Evolutionary conservation across 2,797 vertebrate genomes (phyloP).

Genomic region (Chelidonichthys spinosus): DNA sequence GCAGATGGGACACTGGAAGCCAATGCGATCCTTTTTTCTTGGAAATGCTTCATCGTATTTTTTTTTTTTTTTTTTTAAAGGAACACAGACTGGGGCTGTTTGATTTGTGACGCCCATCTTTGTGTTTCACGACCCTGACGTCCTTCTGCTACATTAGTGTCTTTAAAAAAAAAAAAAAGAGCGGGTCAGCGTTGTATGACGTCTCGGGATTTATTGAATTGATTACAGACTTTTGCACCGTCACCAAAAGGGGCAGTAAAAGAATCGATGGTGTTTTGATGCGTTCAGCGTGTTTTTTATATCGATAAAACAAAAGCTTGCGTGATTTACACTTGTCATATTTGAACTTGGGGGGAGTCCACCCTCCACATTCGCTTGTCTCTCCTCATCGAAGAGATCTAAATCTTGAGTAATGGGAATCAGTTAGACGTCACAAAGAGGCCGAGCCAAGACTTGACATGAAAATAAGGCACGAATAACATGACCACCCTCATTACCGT

Average conservation of each 20-base stretch:
- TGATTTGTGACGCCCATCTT: conserved; percentile 41
- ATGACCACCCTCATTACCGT: conserved; percentile 80
- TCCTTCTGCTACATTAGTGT: conserved; percentile 22
- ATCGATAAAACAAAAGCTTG: conserved; percentile 34
- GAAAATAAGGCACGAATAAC: conserved; percentile 84
- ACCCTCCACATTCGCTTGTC: conserved; percentile 59
- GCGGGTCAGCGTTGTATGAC: conserved; percentile 12
- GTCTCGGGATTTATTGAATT: conserved; percentile 58
- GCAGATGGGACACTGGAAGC: conserved; percentile 72
- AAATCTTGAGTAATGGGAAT: conserved; percentile 75
- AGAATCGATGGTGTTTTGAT: conserved; percentile 38
- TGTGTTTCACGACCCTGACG: conserved; percentile 33
- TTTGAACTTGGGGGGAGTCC: conserved; percentile 63
- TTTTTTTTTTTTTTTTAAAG: conserved; percentile 31
- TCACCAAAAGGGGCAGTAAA: not conserved
- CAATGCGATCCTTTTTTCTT: conserved; percentile 28
- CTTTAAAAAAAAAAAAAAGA: conserved; percentile 18
- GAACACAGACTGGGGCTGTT: conserved; percentile 28
- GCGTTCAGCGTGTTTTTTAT: conserved; percentile 47
- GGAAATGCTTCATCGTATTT: conserved; percentile 64
- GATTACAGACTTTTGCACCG: conserved; percentile 47
- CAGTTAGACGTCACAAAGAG: conserved; percentile 75
- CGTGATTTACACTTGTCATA: conserved; percentile 64
- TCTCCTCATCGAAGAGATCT: conserved; percentile 58
- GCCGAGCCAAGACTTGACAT: conserved; percentile 77